Base-by-base conservation (phyloP, 1,140 invertebrate species). In the Drosophila parvula region DNA sequence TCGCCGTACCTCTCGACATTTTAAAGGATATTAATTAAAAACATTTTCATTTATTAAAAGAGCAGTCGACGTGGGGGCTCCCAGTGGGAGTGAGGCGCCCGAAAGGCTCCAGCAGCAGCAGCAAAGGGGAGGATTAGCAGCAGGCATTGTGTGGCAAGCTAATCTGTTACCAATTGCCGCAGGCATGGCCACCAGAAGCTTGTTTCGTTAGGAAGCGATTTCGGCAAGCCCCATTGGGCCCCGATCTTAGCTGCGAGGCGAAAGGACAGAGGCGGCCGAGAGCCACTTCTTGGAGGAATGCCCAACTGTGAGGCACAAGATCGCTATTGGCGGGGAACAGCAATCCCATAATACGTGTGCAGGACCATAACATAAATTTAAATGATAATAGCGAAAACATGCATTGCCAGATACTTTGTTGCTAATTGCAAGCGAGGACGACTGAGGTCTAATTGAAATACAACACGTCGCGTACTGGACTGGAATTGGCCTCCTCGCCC, bases 11-110 rank as follows among this genome's bases (percentile, higher is more conserved):
- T 65, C 82, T 86, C 82, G 82, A 86, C 82, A 82, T 82, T 82
- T 86, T 86, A 84, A 86, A 88, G 82, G 71, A 82, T 82, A 86
- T 86, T 86, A 86, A 86, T 86, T 86, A 86, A 86, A 86, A 88
- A 73, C 79, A 81, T 86, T 88, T 82, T 76, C 79, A 86, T 82
- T 86, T 82, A 82, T 88, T 76, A 86, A 88, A 86, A 78, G 79
- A 86, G 76, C 82, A 86, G 50, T 62, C 48, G 12, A 16, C 34
- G 36, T 32, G 18, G 8, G 28, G 22, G 18, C 10, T n/a, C n/a
- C n/a, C n/a, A 16, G 28, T 12, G 6, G 27, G n/a, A 7, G 16
- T 12, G 32, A 10, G 32, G 27, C 43, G 27, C 16, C 63, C 32
- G 27, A 27, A 64, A 11, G 9, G 41, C 59, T 38, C 9, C 30